Evolutionary conservation across 2,888 invertebrate species (phyloP), one percentile per base, ranked within the genome.

Genomic region (Caenorhabditis afra): DNA sequence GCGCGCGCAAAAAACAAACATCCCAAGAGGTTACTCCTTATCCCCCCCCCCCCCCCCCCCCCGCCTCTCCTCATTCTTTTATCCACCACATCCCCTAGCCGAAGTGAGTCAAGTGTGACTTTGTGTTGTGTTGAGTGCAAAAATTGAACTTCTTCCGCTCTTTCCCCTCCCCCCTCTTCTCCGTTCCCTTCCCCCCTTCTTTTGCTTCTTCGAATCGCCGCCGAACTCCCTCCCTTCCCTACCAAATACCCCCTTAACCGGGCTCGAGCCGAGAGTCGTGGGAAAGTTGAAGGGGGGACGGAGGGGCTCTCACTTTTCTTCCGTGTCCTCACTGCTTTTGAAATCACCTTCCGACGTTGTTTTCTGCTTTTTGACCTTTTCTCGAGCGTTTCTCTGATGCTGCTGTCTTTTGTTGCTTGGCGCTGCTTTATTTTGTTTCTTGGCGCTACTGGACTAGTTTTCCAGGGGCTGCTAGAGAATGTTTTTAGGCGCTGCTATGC

Each of bases 1-100:
- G 37, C 7, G 5, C 8, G 35, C 70, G 61, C 53, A 70, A 70
- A 59, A 70, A 70, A 61, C 70, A 59, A 61, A 59, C 45, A 61
- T 41, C 35, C 58, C 18, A 49, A 44, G 68, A 39, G 59, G 52
- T 58, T 18, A 53, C 59, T 61, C 52, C 52, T 61, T 70, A 50
- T 70, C 61, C 47, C 20, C 66, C 12, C 53, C 22, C 18, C n/a
- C 23, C 20, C 66, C 12, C 53, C 22, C 18, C n/a, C 23, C 29
- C 29, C 22, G 18, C 50, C 0, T 29, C 29, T 29, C 16, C 29
- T 39, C 14, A 16, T 35, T 35, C 5, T 20, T 10, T 22, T 12
- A 10, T n/a, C 23, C 10, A 18, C 23, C 52, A 1, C 7, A n/a
- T 16, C 8, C 39, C 39, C 8, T 12, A 7, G 39, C 44, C 44